Evolutionary conservation across 1,140 invertebrate species (phyloP), one percentile per base, ranked within the genome.

Genomic region (Whitmania pigra): DNA sequence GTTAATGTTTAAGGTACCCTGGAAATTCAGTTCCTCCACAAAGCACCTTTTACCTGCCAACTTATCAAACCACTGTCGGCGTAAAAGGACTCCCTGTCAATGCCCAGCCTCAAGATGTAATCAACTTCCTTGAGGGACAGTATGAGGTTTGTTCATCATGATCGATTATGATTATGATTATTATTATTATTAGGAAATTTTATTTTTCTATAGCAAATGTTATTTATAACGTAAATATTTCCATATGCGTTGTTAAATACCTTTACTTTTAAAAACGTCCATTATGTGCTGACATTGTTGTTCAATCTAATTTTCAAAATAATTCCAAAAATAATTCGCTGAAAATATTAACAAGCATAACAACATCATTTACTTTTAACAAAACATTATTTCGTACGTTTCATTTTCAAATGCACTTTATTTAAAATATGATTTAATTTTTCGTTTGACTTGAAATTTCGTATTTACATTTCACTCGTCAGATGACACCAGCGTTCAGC

Each of bases 1-100:
- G 43, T 49, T 4, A 49, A 49, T 49, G 43, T 49, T 49, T 49
- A 82, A 93, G 91, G 91, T 94, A 94, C 83, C 91, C 92, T 18
- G 93, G 90, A 75, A 91, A 91, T 53, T 92, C 92, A 0, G 90
- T 94, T 0, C 93, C 91, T 53, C 91, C 91, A 13, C 79, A 80
- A 77, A 92, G 89, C 0, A 88, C 88, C 76, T 91, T 91, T 81
- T 91, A 89, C 79, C 85, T 86, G 74, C 43, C 84, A 86, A 77
- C 83, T 74, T 76, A 80, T 75, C 77, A 82, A 57, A 79, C 82
- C 74, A 78, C 82, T 77, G 83, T 85, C 78, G 83, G 83, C 72
- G 81, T 84, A 79, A 78, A 83, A 75, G 83, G 83, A 71, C 78
- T 85, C 67, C 83, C 83, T 53, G 80, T 78, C 78, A 81, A 78